Percentiles rank a stretch among this genome's conserved stretches.
Conservation (phyloP, 2,797 vertebrate species). For the Holocentrus rufus region DNA sequence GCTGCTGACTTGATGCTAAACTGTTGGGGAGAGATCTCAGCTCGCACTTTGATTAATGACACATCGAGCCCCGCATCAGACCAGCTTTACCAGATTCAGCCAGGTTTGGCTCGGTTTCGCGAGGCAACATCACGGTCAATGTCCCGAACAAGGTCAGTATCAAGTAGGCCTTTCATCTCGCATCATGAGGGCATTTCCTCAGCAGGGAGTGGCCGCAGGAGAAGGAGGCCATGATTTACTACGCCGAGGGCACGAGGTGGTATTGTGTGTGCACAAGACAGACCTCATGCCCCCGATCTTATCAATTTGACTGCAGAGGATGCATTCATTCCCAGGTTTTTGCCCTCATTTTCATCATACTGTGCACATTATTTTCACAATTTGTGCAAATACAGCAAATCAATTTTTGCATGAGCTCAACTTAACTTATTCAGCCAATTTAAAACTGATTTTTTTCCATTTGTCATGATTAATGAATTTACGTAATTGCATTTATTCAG, state of each 20-base stretch:
- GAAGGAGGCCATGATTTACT: not conserved
- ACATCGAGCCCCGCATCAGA: slow-evolving; percentile 6
- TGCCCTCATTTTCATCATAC: not conserved
- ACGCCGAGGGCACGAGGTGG: not conserved
- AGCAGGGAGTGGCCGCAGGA: not conserved
- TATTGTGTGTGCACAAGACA: slow-evolving; percentile 22
- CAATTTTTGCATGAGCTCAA: too few relatives aligned
- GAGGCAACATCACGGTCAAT: not conserved
- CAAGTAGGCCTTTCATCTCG: slow-evolving; percentile 17
- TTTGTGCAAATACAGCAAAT: too few relatives aligned
- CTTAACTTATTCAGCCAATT: too few relatives aligned
- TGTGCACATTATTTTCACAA: too few relatives aligned
- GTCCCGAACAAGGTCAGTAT: not conserved
- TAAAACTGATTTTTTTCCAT: too few relatives aligned
- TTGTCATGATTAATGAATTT: too few relatives aligned
- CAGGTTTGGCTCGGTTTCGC: slow-evolving; percentile 12
- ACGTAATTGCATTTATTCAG: too few relatives aligned
- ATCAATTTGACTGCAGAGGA: not conserved
- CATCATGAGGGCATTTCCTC: slow-evolving; percentile 26
- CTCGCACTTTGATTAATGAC: slow-evolving; percentile 28
- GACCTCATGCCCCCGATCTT: slow-evolving; percentile 6
- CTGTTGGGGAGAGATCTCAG: slow-evolving; percentile 36
- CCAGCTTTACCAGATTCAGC: slow-evolving; percentile 2
- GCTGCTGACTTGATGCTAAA: slow-evolving; percentile 36
- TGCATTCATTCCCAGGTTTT: not conserved